Percentiles rank a stretch among this genome's conserved stretches.
phyloP scores from a whole-genome alignment of 1,140 invertebrate species.

The Apis dorsata region DNA sequence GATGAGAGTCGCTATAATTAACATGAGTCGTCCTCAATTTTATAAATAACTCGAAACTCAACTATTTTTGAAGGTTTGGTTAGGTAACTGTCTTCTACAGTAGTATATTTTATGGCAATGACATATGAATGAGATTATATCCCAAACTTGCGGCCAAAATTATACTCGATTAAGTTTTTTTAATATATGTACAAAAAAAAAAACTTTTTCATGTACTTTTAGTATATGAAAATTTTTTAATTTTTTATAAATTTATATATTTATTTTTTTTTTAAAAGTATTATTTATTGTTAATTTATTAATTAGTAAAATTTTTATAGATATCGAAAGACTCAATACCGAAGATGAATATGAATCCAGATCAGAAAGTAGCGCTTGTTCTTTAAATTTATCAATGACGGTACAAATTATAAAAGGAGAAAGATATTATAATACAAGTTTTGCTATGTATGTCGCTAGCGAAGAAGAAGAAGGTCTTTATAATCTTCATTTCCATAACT shows the following conservation, averaged over 20 bases:
- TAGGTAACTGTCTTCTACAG: slow-evolving; percentile 58
- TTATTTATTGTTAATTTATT: background rate
- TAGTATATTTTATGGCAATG: slow-evolving; percentile 32
- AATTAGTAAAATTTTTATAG: slow-evolving; percentile 42
- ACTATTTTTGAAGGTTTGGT: slow-evolving; percentile 67
- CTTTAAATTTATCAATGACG: slow-evolving; percentile 71
- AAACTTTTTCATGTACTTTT: background rate
- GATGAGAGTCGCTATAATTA: slow-evolving; percentile 72
- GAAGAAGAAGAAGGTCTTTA: slow-evolving; percentile 94
- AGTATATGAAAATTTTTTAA: no score
- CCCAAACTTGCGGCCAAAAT: background rate
- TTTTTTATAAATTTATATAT: no score
- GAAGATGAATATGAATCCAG: background rate
- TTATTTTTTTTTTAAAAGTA: background rate
- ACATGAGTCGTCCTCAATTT: slow-evolving; percentile 63
- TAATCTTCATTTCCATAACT: slow-evolving; percentile 97
- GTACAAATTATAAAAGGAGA: slow-evolving; percentile 65
- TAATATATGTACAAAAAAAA: background rate
- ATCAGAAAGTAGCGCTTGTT: slow-evolving; percentile 63
- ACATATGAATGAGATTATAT: background rate
- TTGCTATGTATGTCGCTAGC: slow-evolving; percentile 89
- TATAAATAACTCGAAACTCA: slow-evolving; percentile 73
- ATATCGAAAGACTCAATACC: slow-evolving; percentile 41
- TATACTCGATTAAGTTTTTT: background rate
- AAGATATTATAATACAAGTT: slow-evolving; percentile 79